A percentile compares a stretch with the other conserved stretches of the same genome.
These are phyloP conservation scores for Beroe forskalii DNA, from an alignment of 37 sponge, comb jelly and placozoan species.

Conservation along the genomic window DNA sequence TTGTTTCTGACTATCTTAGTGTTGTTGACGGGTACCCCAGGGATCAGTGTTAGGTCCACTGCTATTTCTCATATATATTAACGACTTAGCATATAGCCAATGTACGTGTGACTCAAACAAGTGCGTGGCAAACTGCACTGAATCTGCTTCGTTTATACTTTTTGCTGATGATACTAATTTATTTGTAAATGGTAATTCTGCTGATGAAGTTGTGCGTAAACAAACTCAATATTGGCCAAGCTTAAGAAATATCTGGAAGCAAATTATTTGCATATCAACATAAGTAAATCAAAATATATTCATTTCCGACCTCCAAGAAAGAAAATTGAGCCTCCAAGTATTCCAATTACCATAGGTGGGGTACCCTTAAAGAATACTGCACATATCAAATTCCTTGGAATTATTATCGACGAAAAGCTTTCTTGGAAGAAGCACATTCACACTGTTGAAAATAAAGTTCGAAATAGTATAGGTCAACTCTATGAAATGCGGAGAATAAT, in stretches of 20 bases:
- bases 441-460: no score
- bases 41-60: no score
- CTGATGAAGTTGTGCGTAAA: no score
- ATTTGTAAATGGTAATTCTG: no score
- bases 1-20: background rate
- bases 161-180: no score
- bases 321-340: no score
- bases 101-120: background rate
- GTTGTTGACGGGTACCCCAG: background rate
- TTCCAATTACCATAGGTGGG: background rate
- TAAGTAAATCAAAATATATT: background rate
- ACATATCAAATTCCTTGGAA: background rate
- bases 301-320: background rate
- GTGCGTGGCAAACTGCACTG: background rate
- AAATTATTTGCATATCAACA: background rate
- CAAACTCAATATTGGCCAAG: background rate
- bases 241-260: background rate
- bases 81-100: background rate
- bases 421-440: no score
- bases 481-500: background rate
- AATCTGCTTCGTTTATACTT: no score
- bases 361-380: background rate
- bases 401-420: background rate
- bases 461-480: background rate
- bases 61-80: no score